phyloP scores from a whole-genome alignment of 92 coral and sea anemone species.

The Epizoanthus ramosus region DNA sequence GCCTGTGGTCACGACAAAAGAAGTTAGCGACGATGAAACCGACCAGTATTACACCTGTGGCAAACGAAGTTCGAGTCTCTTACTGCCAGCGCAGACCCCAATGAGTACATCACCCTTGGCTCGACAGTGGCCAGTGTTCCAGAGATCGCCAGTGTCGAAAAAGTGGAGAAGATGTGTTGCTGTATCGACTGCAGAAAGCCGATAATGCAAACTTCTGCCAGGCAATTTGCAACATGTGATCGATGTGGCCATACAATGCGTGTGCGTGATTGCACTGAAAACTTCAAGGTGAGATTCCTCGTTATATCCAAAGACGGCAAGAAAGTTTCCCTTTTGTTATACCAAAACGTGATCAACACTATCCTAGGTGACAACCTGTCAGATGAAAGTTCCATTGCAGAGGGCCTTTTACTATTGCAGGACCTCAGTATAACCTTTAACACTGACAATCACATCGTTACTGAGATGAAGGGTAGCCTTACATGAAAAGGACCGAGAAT shows the following conservation, averaged over 20 bases:
- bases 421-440: neutral
- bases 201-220: constrained; percentile 6
- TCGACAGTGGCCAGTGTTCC: constrained; percentile 13
- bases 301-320: neutral
- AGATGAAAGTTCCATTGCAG: constrained; percentile 9
- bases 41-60: constrained; percentile 27
- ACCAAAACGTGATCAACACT: neutral
- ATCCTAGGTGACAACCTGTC: neutral
- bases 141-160: constrained; percentile 21
- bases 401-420: neutral
- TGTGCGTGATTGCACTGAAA: constrained; percentile 16
- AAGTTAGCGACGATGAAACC: constrained; percentile 12
- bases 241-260: constrained; percentile 20
- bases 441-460: constrained; percentile 5
- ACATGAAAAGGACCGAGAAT: no score
- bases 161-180: constrained; percentile 22
- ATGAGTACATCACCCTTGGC: neutral
- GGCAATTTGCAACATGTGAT: constrained; percentile 4
- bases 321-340: constrained; percentile 12
- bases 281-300: constrained; percentile 25
- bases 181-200: constrained; percentile 15
- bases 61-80: constrained; percentile 14
- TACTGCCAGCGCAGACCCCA: neutral
- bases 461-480: neutral
- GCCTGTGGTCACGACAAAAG: constrained; percentile 6